Percentiles rank a stretch among this genome's conserved stretches.
phyloP scores from a whole-genome alignment of 2,888 invertebrate genomes.

The Pammene aurita region DNA sequence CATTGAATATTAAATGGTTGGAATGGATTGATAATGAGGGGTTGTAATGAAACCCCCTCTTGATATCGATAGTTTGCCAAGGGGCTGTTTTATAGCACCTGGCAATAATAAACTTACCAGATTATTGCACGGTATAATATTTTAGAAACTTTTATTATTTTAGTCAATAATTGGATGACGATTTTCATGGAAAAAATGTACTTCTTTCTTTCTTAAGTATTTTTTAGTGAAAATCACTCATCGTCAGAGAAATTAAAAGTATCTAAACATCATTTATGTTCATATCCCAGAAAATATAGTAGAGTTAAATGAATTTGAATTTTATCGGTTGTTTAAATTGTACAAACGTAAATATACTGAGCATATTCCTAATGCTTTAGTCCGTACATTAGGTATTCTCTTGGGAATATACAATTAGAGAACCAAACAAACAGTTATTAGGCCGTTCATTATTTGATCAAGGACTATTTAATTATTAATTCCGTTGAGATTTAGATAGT shows the following conservation, averaged over 20 bases:
- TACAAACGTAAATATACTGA: background rate
- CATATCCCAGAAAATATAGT: no score
- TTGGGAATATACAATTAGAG: constrained; percentile 32
- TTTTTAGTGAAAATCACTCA: no score
- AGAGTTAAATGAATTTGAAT: no score
- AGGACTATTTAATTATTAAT: constrained; percentile 23
- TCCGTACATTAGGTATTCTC: constrained; percentile 28
- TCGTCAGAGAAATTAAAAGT: no score
- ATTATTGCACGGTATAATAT: background rate
- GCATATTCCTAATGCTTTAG: background rate
- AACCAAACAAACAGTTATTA: constrained; percentile 30
- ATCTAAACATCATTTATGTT: no score
- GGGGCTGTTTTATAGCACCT: constrained; percentile 20
- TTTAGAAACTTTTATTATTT: background rate
- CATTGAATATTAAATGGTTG: constrained; percentile 34
- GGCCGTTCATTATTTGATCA: constrained; percentile 19
- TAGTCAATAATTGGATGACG: no score
- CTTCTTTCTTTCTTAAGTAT: no score
- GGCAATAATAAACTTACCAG: constrained; percentile 25
- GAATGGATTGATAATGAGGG: constrained; percentile 25
- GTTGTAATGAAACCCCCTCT: constrained; percentile 33
- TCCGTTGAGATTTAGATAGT: background rate
- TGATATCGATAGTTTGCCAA: constrained; percentile 30
- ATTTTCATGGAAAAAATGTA: no score
- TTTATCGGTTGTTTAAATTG: background rate